Evolutionary conservation across 2,113 vertebrate species (phyloP).

Genomic region (Erythrocebus patas): DNA sequence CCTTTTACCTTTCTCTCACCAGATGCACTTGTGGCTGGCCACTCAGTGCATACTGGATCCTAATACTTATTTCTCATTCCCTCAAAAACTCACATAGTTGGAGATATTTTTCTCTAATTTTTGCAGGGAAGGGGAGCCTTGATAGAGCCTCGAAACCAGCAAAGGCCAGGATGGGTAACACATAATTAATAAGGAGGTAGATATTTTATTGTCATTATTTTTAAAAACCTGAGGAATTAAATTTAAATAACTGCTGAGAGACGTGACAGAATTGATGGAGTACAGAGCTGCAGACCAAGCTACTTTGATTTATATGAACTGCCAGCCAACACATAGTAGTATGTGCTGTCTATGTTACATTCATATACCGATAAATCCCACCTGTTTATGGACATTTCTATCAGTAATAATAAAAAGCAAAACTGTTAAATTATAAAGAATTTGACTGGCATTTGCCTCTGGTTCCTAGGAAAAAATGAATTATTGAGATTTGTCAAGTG

Average conservation of each 20-base stretch:
- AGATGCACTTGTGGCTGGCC: background rate
- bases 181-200: background rate
- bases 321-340: background rate
- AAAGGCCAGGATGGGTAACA: background rate
- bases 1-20: background rate
- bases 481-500: background rate
- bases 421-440: background rate
- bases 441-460: background rate
- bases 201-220: background rate
- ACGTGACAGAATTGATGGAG: background rate
- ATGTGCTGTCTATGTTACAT: background rate
- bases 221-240: background rate
- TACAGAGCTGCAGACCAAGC: background rate
- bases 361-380: background rate
- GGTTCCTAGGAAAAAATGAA: background rate
- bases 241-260: background rate
- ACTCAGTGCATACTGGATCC: background rate
- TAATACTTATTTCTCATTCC: background rate
- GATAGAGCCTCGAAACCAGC: background rate
- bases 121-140: background rate
- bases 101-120: background rate
- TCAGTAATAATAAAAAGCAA: background rate
- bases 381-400: background rate
- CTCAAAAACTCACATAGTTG: background rate
- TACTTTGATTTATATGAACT: background rate